phyloP scores from a whole-genome alignment of 2,113 vertebrate genomes.

The Egretta garzetta region DNA sequence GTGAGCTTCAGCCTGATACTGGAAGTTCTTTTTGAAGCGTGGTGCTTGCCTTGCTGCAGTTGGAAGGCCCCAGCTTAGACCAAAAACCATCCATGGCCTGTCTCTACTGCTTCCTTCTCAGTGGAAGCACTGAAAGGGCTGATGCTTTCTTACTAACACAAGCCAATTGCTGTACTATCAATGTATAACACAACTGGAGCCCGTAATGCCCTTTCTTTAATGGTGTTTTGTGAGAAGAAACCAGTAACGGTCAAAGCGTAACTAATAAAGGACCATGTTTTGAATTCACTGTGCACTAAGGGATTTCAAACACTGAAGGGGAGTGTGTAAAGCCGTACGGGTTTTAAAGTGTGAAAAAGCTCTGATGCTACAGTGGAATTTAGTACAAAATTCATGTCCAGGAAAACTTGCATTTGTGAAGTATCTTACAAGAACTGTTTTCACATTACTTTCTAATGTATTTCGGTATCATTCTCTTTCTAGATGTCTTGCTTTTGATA shows the following conservation, averaged over 20 bases:
- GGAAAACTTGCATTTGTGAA: accelerated
- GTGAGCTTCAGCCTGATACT: not conserved
- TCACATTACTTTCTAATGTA: not conserved
- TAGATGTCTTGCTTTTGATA: conserved; percentile 90
- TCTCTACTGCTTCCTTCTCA: not conserved
- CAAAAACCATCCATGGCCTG: not conserved
- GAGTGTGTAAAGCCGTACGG: not conserved
- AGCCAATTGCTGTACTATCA: not conserved
- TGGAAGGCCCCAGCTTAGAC: not conserved
- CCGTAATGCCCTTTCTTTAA: not conserved
- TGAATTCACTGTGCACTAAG: not conserved
- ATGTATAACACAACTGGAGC: not conserved
- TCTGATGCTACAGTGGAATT: not conserved
- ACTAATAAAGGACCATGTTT: not conserved
- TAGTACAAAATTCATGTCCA: not conserved
- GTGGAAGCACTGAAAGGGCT: not conserved
- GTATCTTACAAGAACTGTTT: not conserved
- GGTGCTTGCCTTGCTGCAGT: not conserved
- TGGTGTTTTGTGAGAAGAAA: not conserved
- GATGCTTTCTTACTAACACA: not conserved
- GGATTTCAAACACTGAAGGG: not conserved
- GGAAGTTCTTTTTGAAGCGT: not conserved
- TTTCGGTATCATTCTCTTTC: not conserved
- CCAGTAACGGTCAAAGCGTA: not conserved
- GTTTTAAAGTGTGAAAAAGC: not conserved